Evolutionary conservation across 2,888 invertebrate species (phyloP).

Genomic region (Microdon myrmicae): DNA sequence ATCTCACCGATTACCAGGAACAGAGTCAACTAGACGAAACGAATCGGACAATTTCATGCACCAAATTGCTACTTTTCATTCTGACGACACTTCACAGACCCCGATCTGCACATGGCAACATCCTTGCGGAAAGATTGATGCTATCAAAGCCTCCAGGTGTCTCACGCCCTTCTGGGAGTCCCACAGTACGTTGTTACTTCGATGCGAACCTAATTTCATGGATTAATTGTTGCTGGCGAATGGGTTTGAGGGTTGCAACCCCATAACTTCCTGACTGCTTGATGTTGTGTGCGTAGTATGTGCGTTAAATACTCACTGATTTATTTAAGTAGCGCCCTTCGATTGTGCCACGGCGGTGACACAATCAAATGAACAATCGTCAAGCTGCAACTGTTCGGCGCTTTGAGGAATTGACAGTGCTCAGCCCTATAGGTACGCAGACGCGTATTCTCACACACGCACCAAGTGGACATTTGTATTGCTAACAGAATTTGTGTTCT

Average conservation of each 20-base stretch:
- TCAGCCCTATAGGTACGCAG: conserved; percentile 17
- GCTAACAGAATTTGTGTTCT: conserved; percentile 36
- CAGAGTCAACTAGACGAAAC: conserved; percentile 55
- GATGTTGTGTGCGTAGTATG: too few species aligned
- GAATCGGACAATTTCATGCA: conserved; percentile 67
- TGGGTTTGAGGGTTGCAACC: conserved; percentile 42
- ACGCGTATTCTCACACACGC: conserved; percentile 10
- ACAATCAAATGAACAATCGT: conserved; percentile 37
- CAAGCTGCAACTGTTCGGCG: conserved; percentile 44
- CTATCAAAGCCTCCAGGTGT: conserved; percentile 47
- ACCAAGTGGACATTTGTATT: conserved; percentile 32
- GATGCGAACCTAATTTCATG: conserved; percentile 51
- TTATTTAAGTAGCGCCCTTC: conserved; percentile 39
- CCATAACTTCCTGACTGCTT: conserved; percentile 13
- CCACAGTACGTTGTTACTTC: conserved; percentile 8
- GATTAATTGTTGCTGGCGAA: conserved; percentile 47
- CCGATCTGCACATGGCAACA: conserved; percentile 44
- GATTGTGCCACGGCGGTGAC: too few species aligned
- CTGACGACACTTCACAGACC: conserved; percentile 14
- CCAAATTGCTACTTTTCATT: conserved; percentile 64
- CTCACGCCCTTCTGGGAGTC: conserved; percentile 43
- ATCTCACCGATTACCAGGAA: conserved; percentile 30
- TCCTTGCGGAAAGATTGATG: conserved; percentile 35
- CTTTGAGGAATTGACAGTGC: conserved; percentile 12
- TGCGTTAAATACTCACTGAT: conserved; percentile 40